phyloP scores from a whole-genome alignment of 2,797 vertebrate genomes.

The Ammospiza maritima region DNA sequence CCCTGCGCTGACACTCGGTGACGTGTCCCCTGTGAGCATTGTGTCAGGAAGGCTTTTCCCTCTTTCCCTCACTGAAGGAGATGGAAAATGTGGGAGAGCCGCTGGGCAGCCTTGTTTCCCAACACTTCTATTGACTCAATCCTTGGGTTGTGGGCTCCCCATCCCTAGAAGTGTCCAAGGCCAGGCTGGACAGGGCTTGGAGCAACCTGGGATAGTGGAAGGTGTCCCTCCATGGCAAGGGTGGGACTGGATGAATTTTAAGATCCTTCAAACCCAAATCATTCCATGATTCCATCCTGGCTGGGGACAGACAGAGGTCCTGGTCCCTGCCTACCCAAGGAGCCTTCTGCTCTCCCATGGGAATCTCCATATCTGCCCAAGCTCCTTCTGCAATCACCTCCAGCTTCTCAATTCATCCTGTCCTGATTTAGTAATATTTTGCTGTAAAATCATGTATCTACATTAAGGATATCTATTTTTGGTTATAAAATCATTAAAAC shows the following conservation, averaged over 20 bases:
- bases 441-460: not conserved
- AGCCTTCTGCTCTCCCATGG: not conserved
- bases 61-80: not conserved
- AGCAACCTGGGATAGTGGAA: fast-evolving
- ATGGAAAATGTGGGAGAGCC: not conserved
- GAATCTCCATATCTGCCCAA: not conserved
- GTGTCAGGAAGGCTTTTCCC: not conserved
- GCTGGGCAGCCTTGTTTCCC: not conserved
- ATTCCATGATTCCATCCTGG: not conserved
- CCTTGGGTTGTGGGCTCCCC: not conserved
- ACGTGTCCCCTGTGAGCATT: not conserved
- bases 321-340: not conserved
- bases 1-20: not conserved
- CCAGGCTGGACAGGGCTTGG: not conserved
- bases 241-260: fast-evolving
- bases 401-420: not conserved
- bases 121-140: fast-evolving
- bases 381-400: not conserved
- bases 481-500: not conserved
- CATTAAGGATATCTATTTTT: not conserved
- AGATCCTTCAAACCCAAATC: not conserved
- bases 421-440: not conserved
- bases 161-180: not conserved
- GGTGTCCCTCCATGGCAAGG: not conserved
- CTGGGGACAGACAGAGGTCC: not conserved